phyloP scores from a whole-genome alignment of 2,113 vertebrate species.

The Gopherus flavomarginatus region DNA sequence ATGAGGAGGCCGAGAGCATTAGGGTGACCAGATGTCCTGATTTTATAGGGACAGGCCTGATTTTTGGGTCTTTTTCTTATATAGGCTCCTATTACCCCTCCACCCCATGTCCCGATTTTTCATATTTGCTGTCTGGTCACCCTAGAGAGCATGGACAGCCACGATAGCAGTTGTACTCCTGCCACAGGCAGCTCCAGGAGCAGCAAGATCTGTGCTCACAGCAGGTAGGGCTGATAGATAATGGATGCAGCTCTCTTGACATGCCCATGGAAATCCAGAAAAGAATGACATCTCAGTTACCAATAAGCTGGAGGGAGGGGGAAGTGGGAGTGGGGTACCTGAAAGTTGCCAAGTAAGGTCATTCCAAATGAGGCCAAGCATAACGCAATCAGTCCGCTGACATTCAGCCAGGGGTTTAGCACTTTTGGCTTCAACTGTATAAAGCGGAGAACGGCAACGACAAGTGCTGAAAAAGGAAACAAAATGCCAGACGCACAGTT shows the following conservation, averaged over 20 bases:
- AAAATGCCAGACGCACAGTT: not conserved
- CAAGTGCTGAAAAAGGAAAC: constrained; percentile 81
- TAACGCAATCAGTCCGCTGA: constrained; percentile 80
- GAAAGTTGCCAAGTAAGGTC: constrained; percentile 94
- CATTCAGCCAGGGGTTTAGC: constrained; percentile 86
- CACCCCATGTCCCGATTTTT: too few species aligned
- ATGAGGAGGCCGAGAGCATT: not conserved
- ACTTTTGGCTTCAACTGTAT: constrained; percentile 88
- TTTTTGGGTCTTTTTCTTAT: too few species aligned
- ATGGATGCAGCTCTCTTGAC: not conserved
- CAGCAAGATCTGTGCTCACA: not conserved
- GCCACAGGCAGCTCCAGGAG: not conserved
- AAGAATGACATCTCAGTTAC: not conserved
- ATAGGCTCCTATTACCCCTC: too few species aligned
- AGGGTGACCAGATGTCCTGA: too few species aligned
- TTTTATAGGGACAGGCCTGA: too few species aligned
- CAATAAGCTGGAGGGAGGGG: not conserved
- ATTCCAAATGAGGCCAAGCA: constrained; percentile 89
- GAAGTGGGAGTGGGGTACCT: constrained; percentile 80
- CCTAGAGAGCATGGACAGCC: not conserved
- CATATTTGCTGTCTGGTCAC: too few species aligned
- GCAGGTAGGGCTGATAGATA: not conserved
- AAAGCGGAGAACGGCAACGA: constrained; percentile 89
- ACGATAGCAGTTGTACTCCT: not conserved
- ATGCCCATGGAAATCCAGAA: rapidly evolving